A percentile compares a stretch with the other conserved stretches of the same genome.
Conservation (phyloP, 2,888 invertebrate genomes). For the Polymixis flavicincta region DNA sequence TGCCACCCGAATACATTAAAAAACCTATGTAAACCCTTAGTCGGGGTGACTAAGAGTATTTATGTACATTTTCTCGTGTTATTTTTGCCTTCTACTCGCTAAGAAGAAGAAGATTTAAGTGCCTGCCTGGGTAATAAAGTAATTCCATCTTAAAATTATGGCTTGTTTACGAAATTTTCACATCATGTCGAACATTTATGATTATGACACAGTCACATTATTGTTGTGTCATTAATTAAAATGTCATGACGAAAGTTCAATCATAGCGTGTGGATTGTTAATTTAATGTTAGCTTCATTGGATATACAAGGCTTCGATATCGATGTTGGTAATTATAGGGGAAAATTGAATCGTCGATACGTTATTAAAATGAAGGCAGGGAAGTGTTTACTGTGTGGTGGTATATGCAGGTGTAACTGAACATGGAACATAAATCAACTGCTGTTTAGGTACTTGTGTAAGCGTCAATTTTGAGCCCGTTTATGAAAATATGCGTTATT, state of each 20-base stretch:
- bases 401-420: neutral
- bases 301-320: constrained; percentile 49
- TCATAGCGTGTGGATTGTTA: constrained; percentile 49
- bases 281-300: constrained; percentile 50
- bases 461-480: neutral
- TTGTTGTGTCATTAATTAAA: constrained; percentile 54
- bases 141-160: constrained; percentile 39
- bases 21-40: no score
- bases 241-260: constrained; percentile 35
- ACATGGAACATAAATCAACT: no score
- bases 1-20: no score
- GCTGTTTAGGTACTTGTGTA: neutral
- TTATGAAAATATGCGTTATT: neutral
- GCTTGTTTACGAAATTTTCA: constrained; percentile 43
- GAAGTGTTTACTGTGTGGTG: neutral
- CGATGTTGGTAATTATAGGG: constrained; percentile 52
- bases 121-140: constrained; percentile 7
- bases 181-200: constrained; percentile 27
- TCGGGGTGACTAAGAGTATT: no score
- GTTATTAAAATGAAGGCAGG: constrained; percentile 32
- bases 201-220: constrained; percentile 30
- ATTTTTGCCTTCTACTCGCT: no score
- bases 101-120: no score
- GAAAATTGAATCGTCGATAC: constrained; percentile 52
- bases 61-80: no score